Evolutionary conservation across 2,113 vertebrate genomes (phyloP).

Genomic region (Tamias sibiricus): DNA sequence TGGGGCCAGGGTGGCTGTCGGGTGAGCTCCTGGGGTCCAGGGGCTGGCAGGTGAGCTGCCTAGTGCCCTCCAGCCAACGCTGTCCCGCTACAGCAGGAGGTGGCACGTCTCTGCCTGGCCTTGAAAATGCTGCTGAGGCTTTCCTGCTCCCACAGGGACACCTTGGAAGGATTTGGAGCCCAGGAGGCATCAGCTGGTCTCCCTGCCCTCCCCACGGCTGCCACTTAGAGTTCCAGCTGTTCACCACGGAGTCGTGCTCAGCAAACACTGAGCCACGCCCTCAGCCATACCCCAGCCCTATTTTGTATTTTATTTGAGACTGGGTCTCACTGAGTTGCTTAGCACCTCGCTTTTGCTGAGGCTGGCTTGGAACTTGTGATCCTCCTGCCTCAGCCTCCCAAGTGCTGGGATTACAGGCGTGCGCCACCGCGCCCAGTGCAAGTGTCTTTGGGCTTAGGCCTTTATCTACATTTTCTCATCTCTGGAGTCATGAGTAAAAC

Average conservation of each 20-base stretch:
- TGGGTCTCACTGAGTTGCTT: too few species aligned
- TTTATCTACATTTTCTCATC: fast-evolving
- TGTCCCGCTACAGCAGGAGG: fast-evolving
- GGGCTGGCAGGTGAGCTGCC: too few species aligned
- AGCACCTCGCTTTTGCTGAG: too few species aligned
- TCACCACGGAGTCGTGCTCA: fast-evolving
- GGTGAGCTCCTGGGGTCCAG: not conserved
- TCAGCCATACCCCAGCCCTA: too few species aligned
- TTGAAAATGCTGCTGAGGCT: not conserved
- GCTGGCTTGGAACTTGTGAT: too few species aligned
- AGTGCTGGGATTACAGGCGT: too few species aligned
- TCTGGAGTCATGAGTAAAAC: not conserved
- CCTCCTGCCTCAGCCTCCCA: too few species aligned
- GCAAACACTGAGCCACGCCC: too few species aligned
- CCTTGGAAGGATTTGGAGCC: not conserved
- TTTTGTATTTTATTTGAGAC: too few species aligned
- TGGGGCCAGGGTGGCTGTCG: not conserved
- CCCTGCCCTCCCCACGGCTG: not conserved
- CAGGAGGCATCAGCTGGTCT: not conserved
- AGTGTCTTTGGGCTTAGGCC: fast-evolving
- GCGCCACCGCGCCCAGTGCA: too few species aligned
- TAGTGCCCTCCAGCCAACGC: not conserved
- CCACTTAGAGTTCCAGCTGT: not conserved
- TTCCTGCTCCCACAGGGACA: not conserved
- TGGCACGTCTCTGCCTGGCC: not conserved